These are phyloP conservation scores for Asarcornis scutulata DNA, from an alignment of 2,113 vertebrate species.

Conservation along the genomic window DNA sequence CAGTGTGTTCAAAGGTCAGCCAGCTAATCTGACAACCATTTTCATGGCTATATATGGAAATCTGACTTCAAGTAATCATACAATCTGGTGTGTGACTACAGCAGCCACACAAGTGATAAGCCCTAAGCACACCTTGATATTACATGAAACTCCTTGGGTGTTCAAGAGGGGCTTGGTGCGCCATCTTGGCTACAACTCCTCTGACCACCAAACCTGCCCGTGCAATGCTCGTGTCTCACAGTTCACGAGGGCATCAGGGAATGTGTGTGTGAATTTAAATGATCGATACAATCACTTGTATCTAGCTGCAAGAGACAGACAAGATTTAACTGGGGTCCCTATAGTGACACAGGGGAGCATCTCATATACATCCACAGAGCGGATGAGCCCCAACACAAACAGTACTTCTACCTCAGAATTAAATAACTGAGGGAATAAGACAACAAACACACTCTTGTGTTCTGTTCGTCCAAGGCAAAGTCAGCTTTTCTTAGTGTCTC, in stretches of 20 bases:
- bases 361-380: neutral
- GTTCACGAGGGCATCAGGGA: neutral
- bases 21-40: neutral
- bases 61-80: neutral
- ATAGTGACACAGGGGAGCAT: neutral
- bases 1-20: constrained; percentile 12
- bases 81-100: neutral
- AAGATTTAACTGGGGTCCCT: neutral
- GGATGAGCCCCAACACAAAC: neutral
- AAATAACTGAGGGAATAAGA: neutral
- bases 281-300: neutral
- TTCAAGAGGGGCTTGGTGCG: neutral
- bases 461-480: neutral
- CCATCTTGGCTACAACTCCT: neutral
- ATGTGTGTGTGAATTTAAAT: accelerated
- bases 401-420: neutral
- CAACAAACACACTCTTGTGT: neutral
- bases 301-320: neutral
- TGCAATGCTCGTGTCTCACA: neutral
- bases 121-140: neutral
- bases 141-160: neutral
- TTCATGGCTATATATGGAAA: neutral
- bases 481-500: neutral
- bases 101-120: neutral
- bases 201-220: accelerated